Percentiles rank a stretch among this genome's conserved stretches.
Evolutionary conservation across 2,113 vertebrate genomes (phyloP).

Genomic region (Andinoacara biseriatus): DNA sequence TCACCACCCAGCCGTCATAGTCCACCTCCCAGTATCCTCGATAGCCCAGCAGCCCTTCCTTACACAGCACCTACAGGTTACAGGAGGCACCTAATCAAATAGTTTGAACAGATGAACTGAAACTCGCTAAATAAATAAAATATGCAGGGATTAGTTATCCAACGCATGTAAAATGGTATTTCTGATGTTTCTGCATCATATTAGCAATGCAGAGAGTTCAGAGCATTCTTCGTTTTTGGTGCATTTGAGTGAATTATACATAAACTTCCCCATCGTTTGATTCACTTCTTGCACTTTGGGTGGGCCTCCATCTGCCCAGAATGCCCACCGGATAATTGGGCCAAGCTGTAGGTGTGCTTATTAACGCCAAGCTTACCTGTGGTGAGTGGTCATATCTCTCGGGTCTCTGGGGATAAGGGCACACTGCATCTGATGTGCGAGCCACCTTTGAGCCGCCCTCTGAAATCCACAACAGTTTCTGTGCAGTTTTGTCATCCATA

Average conservation of each 20-base stretch:
- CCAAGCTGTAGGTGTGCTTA: neutral
- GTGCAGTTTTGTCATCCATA: slow-evolving; percentile 80
- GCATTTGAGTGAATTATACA: too few species aligned
- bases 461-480: slow-evolving; percentile 82
- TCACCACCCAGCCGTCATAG: slow-evolving; percentile 81
- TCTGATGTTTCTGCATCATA: too few species aligned
- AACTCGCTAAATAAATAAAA: too few species aligned
- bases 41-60: slow-evolving; percentile 71
- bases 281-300: neutral
- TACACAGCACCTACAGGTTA: slow-evolving; percentile 76
- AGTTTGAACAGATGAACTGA: too few species aligned
- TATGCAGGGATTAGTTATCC: too few species aligned
- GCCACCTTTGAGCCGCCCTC: slow-evolving; percentile 74
- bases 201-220: too few species aligned
- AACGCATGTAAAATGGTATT: too few species aligned
- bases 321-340: neutral
- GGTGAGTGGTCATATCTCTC: slow-evolving; percentile 80
- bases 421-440: slow-evolving; percentile 72
- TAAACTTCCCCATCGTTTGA: too few species aligned
- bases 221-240: too few species aligned
- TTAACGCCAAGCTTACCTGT: slow-evolving; percentile 64
- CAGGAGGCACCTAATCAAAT: too few species aligned
- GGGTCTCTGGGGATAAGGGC: slow-evolving; percentile 79
- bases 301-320: neutral
- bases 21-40: slow-evolving; percentile 83